phyloP scores from a whole-genome alignment of 2,797 vertebrate species.

The Myripristis jacobus region DNA sequence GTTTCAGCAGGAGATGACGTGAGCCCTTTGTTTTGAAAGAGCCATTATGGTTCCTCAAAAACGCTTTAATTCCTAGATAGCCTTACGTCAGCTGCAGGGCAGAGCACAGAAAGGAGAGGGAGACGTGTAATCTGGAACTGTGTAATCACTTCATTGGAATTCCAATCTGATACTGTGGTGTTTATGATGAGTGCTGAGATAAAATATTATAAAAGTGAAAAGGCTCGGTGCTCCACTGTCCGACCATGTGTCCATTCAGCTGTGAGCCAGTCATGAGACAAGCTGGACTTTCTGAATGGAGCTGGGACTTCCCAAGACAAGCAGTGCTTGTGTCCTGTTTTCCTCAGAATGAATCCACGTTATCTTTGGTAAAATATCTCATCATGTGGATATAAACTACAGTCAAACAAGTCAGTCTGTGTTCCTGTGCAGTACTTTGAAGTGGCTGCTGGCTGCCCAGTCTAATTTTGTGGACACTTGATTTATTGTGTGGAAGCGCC shows the following conservation, averaged over 20 bases:
- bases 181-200: constrained; percentile 44
- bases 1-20: constrained; percentile 54
- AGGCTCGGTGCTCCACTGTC: constrained; percentile 27
- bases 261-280: background rate
- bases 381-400: background rate
- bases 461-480: background rate
- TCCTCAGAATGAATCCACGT: background rate
- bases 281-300: constrained; percentile 3
- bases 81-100: constrained; percentile 36
- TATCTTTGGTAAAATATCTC: background rate
- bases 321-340: no score
- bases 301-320: background rate
- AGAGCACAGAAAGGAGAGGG: background rate
- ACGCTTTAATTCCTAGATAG: constrained; percentile 25
- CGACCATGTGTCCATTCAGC: background rate
- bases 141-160: constrained; percentile 32
- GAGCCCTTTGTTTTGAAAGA: constrained; percentile 38
- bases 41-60: constrained; percentile 31
- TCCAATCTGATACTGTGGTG: constrained; percentile 34
- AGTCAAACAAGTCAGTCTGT: background rate
- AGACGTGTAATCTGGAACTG: constrained; percentile 2
- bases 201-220: constrained; percentile 19
- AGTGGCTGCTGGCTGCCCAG: background rate
- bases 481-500: constrained; percentile 52
- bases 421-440: background rate